These are phyloP conservation scores for Heterotis niloticus DNA, from an alignment of 2,113 vertebrate species.

Conservation along the genomic window DNA sequence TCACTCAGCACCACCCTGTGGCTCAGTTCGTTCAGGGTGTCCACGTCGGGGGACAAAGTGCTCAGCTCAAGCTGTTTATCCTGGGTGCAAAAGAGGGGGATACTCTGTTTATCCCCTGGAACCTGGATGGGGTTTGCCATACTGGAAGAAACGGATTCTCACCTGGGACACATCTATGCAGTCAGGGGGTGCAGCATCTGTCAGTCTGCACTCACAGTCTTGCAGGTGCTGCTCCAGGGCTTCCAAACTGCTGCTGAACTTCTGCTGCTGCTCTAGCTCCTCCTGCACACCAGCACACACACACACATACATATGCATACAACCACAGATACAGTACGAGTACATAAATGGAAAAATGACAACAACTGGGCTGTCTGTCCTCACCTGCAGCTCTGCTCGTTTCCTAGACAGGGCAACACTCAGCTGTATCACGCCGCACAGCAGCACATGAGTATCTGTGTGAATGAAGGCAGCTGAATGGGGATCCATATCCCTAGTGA, in stretches of 20 bases:
- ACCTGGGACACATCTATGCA: conserved; percentile 44
- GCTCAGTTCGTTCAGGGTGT: conserved; percentile 79
- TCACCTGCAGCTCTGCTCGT: conserved; percentile 70
- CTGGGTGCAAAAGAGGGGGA: conserved; percentile 49
- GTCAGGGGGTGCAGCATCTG: conserved; percentile 41
- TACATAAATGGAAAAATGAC: neutral
- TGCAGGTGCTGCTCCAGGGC: conserved; percentile 65
- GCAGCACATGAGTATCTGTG: conserved; percentile 60
- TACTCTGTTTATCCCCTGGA: neutral
- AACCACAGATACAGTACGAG: neutral
- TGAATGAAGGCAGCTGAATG: conserved; percentile 51
- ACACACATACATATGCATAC: conserved; percentile 1
- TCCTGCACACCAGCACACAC: conserved; percentile 44
- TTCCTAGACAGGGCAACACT: conserved; percentile 60
- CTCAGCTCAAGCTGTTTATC: conserved; percentile 64
- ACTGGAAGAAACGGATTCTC: neutral
- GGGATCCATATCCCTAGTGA: conserved; percentile 56
- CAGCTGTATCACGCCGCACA: conserved; percentile 65
- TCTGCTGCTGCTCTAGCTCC: conserved; percentile 62
- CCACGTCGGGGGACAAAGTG: conserved; percentile 70
- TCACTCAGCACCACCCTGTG: conserved; percentile 69
- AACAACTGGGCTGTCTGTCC: neutral
- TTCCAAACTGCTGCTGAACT: conserved; percentile 63
- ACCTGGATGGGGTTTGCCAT: neutral
- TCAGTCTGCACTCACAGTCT: conserved; percentile 60